Percentiles rank a stretch among this genome's conserved stretches.
Evolutionary conservation across 2,888 invertebrate genomes (phyloP).

Genomic region (Apamea anceps): DNA sequence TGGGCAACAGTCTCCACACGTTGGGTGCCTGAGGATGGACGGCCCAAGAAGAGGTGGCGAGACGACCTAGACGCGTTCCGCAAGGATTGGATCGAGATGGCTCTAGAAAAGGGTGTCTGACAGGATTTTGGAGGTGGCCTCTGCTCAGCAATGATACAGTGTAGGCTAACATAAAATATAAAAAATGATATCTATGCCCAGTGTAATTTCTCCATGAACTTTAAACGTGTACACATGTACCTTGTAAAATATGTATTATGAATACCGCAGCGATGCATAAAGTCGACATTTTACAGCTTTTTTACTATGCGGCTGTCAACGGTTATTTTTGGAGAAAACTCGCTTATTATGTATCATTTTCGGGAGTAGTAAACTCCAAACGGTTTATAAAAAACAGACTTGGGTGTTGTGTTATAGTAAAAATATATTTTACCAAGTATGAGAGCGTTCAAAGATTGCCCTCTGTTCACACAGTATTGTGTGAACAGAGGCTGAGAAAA

Average conservation of each 20-base stretch:
- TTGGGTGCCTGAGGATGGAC: not conserved
- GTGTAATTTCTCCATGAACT: slow-evolving; percentile 31
- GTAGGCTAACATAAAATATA: not conserved
- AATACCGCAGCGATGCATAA: slow-evolving; percentile 59
- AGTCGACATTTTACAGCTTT: slow-evolving; percentile 60
- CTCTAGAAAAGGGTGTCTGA: not conserved
- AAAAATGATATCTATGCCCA: not conserved
- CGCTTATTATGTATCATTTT: slow-evolving; percentile 61
- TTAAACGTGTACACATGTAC: slow-evolving; percentile 32
- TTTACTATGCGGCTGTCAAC: slow-evolving; percentile 54
- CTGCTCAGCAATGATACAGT: not conserved
- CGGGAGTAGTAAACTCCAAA: slow-evolving; percentile 55
- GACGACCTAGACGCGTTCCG: not conserved
- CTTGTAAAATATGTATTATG: slow-evolving; percentile 61
- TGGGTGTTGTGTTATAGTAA: slow-evolving; percentile 13
- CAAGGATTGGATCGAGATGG: not conserved
- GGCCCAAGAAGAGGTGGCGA: not conserved
- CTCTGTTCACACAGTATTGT: not conserved
- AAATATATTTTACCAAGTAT: slow-evolving; percentile 2
- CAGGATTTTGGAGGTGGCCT: not conserved
- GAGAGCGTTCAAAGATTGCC: not conserved
- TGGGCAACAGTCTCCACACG: not conserved
- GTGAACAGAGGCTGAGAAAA: not conserved
- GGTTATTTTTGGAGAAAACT: slow-evolving; percentile 58
- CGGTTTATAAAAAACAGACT: slow-evolving; percentile 51